phyloP scores from a whole-genome alignment of 2,888 invertebrate genomes.

The Acronicta aceris region DNA sequence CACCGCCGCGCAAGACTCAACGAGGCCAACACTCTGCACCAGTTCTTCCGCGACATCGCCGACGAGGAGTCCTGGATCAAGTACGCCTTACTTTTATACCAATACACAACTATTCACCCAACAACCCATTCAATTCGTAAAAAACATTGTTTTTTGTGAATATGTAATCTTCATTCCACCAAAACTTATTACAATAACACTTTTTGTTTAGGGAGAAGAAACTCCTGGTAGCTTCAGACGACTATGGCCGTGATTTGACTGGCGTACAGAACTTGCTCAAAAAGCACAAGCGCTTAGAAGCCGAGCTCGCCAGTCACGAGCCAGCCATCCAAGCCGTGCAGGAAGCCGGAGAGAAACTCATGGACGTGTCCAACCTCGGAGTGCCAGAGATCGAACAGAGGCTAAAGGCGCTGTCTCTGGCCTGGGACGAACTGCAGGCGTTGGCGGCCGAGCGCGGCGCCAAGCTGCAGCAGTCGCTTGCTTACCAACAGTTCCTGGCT shows the following conservation, averaged over 20 bases:
- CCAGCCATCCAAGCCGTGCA: slow-evolving; percentile 96
- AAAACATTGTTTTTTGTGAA: no score
- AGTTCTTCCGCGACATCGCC: slow-evolving; percentile 99
- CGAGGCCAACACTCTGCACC: slow-evolving; percentile 99
- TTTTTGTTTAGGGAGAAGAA: slow-evolving; percentile 95
- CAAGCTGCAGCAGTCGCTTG: slow-evolving; percentile 98
- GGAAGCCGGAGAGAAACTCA: slow-evolving; percentile 96
- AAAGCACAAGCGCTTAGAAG: slow-evolving; percentile 99
- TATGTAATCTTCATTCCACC: no score
- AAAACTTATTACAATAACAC: no score
- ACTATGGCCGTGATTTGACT: slow-evolving; percentile 99
- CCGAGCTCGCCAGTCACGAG: slow-evolving; percentile 98
- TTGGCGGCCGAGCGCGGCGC: slow-evolving; percentile 96
- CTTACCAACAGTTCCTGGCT: slow-evolving; percentile 99
- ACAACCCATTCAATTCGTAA: no score
- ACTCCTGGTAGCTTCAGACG: slow-evolving; percentile 98
- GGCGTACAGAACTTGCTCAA: slow-evolving; percentile 99
- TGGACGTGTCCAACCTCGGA: slow-evolving; percentile 97
- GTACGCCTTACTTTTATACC: slow-evolving; percentile 57
- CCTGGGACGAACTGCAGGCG: slow-evolving; percentile 98
- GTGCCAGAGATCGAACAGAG: slow-evolving; percentile 97
- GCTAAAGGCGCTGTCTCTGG: slow-evolving; percentile 94
- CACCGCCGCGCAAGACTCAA: slow-evolving; percentile 97
- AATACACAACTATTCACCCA: no score
- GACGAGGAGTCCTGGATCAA: slow-evolving; percentile 99